A percentile compares a stretch with the other conserved stretches of the same genome.
Evolutionary conservation across 2,797 vertebrate genomes (phyloP).

Genomic region (Remorina albescens): DNA sequence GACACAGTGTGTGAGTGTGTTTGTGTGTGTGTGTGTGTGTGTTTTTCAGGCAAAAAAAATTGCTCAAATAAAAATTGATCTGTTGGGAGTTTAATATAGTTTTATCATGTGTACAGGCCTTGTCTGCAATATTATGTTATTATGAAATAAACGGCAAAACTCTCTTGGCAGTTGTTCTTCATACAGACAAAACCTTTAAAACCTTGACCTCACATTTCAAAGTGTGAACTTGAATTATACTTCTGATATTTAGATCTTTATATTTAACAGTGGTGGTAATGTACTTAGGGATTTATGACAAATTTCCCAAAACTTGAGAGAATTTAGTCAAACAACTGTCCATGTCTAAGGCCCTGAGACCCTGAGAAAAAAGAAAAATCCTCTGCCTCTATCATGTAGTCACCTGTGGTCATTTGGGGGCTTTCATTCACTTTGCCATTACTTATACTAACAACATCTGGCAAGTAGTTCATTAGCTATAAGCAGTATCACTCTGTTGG

Average conservation of each 20-base stretch:
- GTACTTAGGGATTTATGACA: background rate
- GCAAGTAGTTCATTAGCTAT: background rate
- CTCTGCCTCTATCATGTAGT: background rate
- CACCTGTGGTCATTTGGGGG: conserved; percentile 5
- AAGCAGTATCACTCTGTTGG: background rate
- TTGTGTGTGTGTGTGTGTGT: no score
- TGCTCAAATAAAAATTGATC: conserved; percentile 12
- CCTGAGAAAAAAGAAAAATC: conserved; percentile 18
- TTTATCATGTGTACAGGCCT: conserved; percentile 11
- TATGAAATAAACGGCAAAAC: conserved; percentile 1
- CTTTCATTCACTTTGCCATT: background rate
- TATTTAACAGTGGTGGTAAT: background rate
- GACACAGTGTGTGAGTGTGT: background rate
- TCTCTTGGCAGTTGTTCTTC: background rate
- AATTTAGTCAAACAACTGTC: conserved; percentile 3
- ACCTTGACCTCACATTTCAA: background rate
- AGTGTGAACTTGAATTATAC: background rate
- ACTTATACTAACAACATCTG: background rate
- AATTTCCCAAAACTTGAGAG: conserved; percentile 11
- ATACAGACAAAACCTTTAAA: background rate
- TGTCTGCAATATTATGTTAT: conserved; percentile 20
- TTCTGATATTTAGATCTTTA: background rate
- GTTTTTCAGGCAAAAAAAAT: no score
- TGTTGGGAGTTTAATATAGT: conserved; percentile 7
- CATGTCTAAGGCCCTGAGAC: background rate